Evolutionary conservation across 2,888 invertebrate genomes (phyloP), one percentile per base, ranked within the genome.

Genomic region (Pomacea canaliculata): DNA sequence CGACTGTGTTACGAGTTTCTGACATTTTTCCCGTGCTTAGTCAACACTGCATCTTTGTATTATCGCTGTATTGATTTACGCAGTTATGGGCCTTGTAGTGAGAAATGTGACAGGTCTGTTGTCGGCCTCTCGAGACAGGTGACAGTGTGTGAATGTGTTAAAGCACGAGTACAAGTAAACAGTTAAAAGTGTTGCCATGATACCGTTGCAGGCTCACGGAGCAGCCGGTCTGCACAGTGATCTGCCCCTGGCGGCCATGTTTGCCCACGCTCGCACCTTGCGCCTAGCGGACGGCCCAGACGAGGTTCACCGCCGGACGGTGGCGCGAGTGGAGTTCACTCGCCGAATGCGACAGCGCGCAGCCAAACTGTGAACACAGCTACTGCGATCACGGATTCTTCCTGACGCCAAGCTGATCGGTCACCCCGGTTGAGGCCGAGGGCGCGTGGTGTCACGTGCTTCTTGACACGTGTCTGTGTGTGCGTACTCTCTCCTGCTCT

Each of bases 281-380:
- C 86, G 91, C 48, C 72, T 92, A n/a, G 92, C 92, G 13, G 92
- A 92, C 76, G 92, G 92, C 19, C 92, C 92, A 0, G 92, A 92
- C 82, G 91, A 91, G 73, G 92, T 92, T 0, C 90, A 91, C 81
- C 62, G 77, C 19, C 77, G 86, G 70, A 72, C 88, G 7, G 73
- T 91, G 9, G 89, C 89, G 63, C 85, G 83, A 72, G 79, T 83
- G 69, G 90, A 90, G 78, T 83, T 87, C 75, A 79, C 69, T 63
- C 73, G 56, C 19, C 67, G 77, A 72, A 70, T 79, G 7, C 71
- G 79, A 46, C 59, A 70, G 46, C 76, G 71, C 62, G 48, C 62
- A 65, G 69, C 75, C n/a, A 75, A 75, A 48, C 63, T 75, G 56
- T 75, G 27, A 77, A 59, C 72, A 46, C 71, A 13, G 16, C 37